Evolutionary conservation across 2,888 invertebrate genomes (phyloP).

Genomic region (Drosophila lutescens): DNA sequence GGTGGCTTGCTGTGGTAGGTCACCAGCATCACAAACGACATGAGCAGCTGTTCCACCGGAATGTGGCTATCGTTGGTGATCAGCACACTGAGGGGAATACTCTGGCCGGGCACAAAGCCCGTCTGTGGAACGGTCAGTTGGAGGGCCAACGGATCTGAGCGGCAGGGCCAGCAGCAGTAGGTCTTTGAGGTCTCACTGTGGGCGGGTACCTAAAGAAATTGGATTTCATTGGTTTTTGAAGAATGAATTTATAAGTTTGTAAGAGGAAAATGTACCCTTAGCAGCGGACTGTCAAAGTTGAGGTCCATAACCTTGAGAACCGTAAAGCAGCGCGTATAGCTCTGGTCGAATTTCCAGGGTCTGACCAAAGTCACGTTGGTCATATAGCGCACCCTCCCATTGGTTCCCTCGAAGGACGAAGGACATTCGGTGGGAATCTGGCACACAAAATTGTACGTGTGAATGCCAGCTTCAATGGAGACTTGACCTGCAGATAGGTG

Average conservation of each 20-base stretch:
- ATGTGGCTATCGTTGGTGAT: conserved; percentile 87
- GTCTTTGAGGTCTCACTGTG: conserved; percentile 64
- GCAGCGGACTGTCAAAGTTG: conserved; percentile 61
- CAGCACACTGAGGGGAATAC: conserved; percentile 82
- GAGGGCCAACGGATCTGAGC: conserved; percentile 71
- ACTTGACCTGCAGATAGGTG: conserved; percentile 45
- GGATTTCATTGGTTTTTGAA: not conserved
- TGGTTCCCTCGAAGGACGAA: conserved; percentile 85
- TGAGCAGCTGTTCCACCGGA: conserved; percentile 79
- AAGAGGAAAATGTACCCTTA: conserved; percentile 48
- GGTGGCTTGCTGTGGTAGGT: conserved; percentile 59
- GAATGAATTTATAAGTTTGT: too few relatives aligned
- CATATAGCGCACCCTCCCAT: conserved; percentile 86
- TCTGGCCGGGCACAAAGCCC: conserved; percentile 82
- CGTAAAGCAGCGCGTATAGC: conserved; percentile 89
- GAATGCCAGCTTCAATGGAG: conserved; percentile 84
- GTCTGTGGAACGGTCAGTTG: conserved; percentile 72
- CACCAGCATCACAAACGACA: conserved; percentile 74
- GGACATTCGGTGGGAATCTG: conserved; percentile 85
- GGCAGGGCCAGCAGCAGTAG: conserved; percentile 80
- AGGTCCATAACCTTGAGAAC: conserved; percentile 91
- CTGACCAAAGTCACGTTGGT: conserved; percentile 89
- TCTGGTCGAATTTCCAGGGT: conserved; percentile 92
- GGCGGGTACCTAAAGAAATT: conserved; percentile 61
- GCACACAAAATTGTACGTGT: conserved; percentile 85